Percentiles rank a stretch among this genome's conserved stretches.
These are phyloP conservation scores for Phenganax marumi DNA, from an alignment of 92 coral and sea anemone species.

Conservation along the genomic window DNA sequence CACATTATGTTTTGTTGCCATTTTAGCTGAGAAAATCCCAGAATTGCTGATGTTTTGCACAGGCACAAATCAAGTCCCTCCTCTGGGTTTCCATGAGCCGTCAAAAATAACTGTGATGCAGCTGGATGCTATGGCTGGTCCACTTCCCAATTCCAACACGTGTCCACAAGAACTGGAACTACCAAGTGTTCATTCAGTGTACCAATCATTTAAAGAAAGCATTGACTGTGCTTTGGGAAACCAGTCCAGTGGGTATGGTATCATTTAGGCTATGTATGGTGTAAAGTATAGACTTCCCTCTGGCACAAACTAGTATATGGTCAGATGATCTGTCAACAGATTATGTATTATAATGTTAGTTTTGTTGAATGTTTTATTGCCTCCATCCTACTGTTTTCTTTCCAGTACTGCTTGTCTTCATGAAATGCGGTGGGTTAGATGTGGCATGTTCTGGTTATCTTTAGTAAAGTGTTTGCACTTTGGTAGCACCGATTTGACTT, in stretches of 20 bases:
- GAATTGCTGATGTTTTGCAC: conserved; percentile 53
- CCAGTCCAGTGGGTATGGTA: conserved; percentile 55
- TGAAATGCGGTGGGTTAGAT: too few relatives aligned
- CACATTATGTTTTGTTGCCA: too few relatives aligned
- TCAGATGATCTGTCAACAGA: neutral
- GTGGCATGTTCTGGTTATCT: too few relatives aligned
- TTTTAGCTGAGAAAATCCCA: conserved; percentile 36
- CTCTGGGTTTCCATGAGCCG: conserved; percentile 52
- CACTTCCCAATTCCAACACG: conserved; percentile 51
- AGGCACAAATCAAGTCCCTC: conserved; percentile 48
- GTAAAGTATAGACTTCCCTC: neutral
- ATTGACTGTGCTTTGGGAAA: conserved; percentile 40
- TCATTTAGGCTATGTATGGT: conserved; percentile 13
- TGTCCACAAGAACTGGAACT: conserved; percentile 54
- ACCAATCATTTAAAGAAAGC: conserved; percentile 38
- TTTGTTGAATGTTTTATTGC: too few relatives aligned
- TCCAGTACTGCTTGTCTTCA: too few relatives aligned
- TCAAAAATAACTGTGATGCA: conserved; percentile 39
- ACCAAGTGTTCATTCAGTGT: conserved; percentile 35
- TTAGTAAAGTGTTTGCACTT: too few relatives aligned
- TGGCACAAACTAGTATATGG: neutral
- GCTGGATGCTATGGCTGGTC: conserved; percentile 36
- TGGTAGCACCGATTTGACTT: too few relatives aligned
- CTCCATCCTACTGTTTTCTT: too few relatives aligned
- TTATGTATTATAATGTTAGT: too few relatives aligned